A percentile compares a stretch with the other conserved stretches of the same genome.
phyloP scores from a whole-genome alignment of 2,888 invertebrate species.

The Diaprepes abbreviatus region DNA sequence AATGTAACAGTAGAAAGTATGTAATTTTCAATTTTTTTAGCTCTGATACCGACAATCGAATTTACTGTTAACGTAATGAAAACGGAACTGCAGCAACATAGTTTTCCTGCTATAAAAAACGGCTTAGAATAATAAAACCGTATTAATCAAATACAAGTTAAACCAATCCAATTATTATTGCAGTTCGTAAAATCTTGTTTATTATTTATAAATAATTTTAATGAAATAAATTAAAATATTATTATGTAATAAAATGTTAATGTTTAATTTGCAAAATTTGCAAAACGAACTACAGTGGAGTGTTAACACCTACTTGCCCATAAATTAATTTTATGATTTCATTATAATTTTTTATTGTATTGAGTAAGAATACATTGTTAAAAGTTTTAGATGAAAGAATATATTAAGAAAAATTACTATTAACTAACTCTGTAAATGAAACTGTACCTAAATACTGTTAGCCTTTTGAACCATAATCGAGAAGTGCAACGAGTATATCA shows the following conservation, averaged over 20 bases:
- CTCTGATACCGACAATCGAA: no score
- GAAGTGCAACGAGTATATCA: no score
- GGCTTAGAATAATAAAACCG: background rate
- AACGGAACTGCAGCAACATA: background rate
- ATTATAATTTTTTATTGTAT: no score
- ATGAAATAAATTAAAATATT: constrained; percentile 14
- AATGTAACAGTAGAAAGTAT: no score
- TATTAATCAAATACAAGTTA: background rate
- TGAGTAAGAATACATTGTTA: no score
- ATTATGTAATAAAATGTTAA: constrained; percentile 12
- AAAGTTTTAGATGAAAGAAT: no score
- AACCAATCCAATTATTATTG: constrained; percentile 5
- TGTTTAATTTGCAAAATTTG: constrained; percentile 18
- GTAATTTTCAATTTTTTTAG: no score
- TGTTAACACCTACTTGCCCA: background rate
- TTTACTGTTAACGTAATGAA: background rate
- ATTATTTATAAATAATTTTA: constrained; percentile 18
- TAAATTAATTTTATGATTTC: no score
- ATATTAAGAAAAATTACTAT: no score
- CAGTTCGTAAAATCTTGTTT: constrained; percentile 6
- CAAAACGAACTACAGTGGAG: background rate
- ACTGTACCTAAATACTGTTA: no score
- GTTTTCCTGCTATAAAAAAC: background rate
- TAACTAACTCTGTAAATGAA: no score
- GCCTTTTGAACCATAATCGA: no score